These are phyloP conservation scores for Dasyprocta punctata DNA, from an alignment of 2,113 vertebrate species.

Conservation along the genomic window DNA sequence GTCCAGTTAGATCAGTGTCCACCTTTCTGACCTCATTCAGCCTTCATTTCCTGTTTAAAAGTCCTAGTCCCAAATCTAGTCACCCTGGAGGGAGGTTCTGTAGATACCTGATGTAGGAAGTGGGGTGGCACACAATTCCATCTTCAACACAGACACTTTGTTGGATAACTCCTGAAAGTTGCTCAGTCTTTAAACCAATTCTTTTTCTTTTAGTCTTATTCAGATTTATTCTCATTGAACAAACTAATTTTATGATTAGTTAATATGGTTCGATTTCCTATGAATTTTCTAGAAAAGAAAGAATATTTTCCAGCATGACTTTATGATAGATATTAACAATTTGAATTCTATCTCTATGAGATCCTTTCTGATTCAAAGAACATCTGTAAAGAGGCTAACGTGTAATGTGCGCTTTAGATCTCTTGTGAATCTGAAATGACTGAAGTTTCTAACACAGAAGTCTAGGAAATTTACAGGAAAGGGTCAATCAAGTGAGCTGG, in stretches of 20 bases:
- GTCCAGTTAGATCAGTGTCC: background rate
- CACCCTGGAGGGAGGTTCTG: too few relatives aligned
- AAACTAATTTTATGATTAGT: background rate
- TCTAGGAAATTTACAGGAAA: background rate
- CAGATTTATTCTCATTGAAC: background rate
- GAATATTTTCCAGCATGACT: background rate
- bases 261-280: background rate
- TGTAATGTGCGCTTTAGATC: background rate
- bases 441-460: background rate
- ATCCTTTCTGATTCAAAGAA: background rate
- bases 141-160: background rate
- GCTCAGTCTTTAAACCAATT: background rate
- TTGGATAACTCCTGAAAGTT: background rate
- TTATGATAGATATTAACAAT: background rate
- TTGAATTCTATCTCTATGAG: background rate
- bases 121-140: background rate
- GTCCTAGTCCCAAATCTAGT: background rate
- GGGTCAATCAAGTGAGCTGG: background rate
- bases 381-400: background rate
- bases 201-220: background rate
- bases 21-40: background rate
- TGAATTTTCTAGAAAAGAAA: background rate
- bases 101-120: background rate
- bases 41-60: background rate
- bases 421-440: background rate